Percentiles rank a stretch among this genome's conserved stretches.
phyloP scores from a whole-genome alignment of 2,113 vertebrate species.

The Urocitellus parryii region DNA sequence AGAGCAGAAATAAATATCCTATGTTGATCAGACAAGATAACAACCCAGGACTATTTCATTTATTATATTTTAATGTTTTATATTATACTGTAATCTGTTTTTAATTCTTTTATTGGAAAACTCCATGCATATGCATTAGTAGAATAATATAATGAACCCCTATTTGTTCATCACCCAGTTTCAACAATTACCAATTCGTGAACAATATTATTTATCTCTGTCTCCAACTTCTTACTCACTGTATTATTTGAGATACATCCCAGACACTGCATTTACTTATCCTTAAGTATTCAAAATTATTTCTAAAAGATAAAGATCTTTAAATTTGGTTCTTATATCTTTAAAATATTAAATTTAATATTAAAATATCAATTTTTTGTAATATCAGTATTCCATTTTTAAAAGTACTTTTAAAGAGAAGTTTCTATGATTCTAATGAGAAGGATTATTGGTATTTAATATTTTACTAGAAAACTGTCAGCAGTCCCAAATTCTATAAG shows the following conservation, averaged over 20 bases:
- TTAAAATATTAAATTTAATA: slow-evolving; percentile 35
- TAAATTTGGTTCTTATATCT: neutral
- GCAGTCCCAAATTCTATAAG: neutral
- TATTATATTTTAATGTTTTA: neutral
- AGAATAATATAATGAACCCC: neutral
- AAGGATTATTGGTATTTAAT: neutral
- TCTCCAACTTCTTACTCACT: neutral
- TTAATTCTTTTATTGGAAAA: neutral
- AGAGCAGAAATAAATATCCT: neutral
- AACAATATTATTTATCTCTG: neutral
- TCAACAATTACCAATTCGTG: neutral
- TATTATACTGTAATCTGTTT: neutral
- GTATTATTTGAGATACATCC: neutral
- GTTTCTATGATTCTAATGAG: neutral
- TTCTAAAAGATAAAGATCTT: neutral
- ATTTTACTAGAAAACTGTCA: neutral
- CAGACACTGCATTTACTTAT: neutral
- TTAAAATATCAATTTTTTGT: neutral
- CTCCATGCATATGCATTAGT: neutral
- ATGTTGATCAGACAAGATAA: neutral
- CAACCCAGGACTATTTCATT: neutral
- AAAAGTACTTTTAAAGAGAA: neutral
- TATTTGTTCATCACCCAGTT: neutral
- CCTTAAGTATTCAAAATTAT: neutral
- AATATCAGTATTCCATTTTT: neutral